These are phyloP conservation scores for Oscheius sp. DNA, from an alignment of 1,140 invertebrate species.

Conservation along the genomic window DNA sequence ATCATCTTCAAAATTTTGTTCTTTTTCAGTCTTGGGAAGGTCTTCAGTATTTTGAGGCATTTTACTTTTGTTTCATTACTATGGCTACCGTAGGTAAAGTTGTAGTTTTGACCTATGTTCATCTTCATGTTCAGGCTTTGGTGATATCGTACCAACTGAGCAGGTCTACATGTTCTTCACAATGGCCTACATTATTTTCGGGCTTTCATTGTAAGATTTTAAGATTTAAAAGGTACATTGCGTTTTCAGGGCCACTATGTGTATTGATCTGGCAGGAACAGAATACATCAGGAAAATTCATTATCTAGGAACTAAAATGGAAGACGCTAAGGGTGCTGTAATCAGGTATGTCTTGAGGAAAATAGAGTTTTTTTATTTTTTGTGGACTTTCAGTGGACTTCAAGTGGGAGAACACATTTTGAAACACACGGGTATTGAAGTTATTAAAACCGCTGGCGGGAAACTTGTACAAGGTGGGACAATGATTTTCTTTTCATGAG, in stretches of 20 bases:
- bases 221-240: neutral
- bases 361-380: neutral
- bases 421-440: constrained; percentile 57
- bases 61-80: constrained; percentile 61
- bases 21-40: constrained; percentile 58
- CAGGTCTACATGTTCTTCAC: constrained; percentile 61
- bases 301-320: constrained; percentile 60
- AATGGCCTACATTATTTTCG: constrained; percentile 61
- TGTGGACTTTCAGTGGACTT: constrained; percentile 36
- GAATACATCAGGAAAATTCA: constrained; percentile 60
- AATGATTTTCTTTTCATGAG: neutral
- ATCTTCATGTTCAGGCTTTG: constrained; percentile 47
- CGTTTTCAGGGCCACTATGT: constrained; percentile 58
- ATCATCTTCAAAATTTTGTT: neutral
- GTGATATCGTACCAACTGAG: constrained; percentile 59
- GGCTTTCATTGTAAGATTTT: constrained; percentile 52
- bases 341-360: constrained; percentile 46
- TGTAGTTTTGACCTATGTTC: neutral
- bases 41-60: constrained; percentile 60
- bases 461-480: constrained; percentile 48
- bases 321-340: constrained; percentile 59
- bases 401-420: constrained; percentile 46
- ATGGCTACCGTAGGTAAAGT: constrained; percentile 59
- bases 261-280: constrained; percentile 59
- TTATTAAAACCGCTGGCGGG: constrained; percentile 58